Percentiles rank a stretch among this genome's conserved stretches.
phyloP scores from a whole-genome alignment of 2,113 vertebrate genomes.

The Telmatochromis bifrenatus region DNA sequence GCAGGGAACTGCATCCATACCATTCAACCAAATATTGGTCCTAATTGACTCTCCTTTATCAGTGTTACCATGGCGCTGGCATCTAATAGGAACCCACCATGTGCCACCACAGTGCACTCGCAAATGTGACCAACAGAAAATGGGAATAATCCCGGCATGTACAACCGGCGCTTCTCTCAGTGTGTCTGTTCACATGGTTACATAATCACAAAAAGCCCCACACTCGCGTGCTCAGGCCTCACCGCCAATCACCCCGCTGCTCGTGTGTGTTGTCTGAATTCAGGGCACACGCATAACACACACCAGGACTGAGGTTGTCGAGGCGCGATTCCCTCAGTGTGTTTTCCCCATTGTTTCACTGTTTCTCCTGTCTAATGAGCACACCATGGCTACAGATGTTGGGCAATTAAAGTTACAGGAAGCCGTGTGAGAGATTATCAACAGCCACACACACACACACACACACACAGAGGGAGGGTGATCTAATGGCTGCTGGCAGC shows the following conservation, averaged over 20 bases:
- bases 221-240: neutral
- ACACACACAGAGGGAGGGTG: neutral
- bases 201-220: neutral
- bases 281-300: neutral
- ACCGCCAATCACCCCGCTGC: neutral
- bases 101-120: neutral
- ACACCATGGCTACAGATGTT: neutral
- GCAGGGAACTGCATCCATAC: neutral
- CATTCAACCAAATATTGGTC: neutral
- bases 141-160: neutral
- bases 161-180: neutral
- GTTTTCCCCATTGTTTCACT: neutral
- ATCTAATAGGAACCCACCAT: neutral
- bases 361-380: neutral
- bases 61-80: neutral
- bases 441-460: neutral
- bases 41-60: neutral
- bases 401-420: neutral
- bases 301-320: neutral
- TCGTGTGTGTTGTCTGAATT: neutral
- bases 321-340: neutral
- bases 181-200: neutral
- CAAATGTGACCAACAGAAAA: neutral
- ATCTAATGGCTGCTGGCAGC: slow-evolving; percentile 5
- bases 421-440: neutral